A percentile compares a stretch with the other conserved stretches of the same genome.
Conservation (phyloP, 1,140 invertebrate genomes). For the Ptiloglossa arizonensis region DNA sequence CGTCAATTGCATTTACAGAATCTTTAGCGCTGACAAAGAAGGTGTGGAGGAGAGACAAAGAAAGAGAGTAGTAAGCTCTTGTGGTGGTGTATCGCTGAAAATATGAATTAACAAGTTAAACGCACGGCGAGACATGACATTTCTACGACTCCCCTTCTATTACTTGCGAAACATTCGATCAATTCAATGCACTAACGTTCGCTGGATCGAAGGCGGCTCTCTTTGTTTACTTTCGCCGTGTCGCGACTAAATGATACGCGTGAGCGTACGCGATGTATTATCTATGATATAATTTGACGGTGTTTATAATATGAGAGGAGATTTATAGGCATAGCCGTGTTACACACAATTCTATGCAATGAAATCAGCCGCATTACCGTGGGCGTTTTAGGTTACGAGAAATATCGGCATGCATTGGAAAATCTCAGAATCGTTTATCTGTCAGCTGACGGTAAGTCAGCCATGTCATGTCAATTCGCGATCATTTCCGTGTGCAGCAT, state of each 20-base stretch:
- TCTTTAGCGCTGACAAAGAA: neutral
- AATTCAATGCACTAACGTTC: neutral
- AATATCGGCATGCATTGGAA: neutral
- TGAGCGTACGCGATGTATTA: neutral
- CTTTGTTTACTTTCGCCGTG: constrained; percentile 31
- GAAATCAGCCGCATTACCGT: constrained; percentile 5
- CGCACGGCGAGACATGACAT: neutral
- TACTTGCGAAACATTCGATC: neutral
- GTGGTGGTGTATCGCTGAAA: neutral
- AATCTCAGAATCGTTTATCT: constrained; percentile 37
- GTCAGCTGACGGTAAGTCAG: constrained; percentile 43
- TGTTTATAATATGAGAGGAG: neutral
- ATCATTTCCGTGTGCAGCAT: neutral
- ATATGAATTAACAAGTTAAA: neutral
- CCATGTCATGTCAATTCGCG: constrained; percentile 29
- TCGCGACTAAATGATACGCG: neutral
- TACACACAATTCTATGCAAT: neutral
- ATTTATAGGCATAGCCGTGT: neutral
- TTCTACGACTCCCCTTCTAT: neutral
- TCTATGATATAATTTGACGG: neutral
- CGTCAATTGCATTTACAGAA: neutral
- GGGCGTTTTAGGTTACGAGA: neutral
- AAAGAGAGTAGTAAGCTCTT: neutral
- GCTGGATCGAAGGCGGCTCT: neutral
- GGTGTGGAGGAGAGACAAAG: neutral